Evolutionary conservation across 2,888 invertebrate genomes (phyloP).

Genomic region (Chesias legatella): DNA sequence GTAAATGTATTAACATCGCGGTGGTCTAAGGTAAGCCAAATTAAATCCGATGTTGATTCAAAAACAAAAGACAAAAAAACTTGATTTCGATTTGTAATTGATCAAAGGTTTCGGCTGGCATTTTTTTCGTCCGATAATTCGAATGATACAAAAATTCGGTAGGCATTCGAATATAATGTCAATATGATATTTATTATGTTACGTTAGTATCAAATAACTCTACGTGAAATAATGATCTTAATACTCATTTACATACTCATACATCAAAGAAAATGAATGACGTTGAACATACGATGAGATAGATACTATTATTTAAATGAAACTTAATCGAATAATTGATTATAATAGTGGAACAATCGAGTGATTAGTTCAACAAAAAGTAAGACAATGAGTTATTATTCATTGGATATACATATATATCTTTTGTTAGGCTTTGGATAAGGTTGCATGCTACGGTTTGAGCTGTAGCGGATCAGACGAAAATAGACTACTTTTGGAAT

Average conservation of each 20-base stretch:
- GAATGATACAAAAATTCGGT: conserved; percentile 26
- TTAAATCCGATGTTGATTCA: conserved; percentile 13
- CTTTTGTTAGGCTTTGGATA: conserved; percentile 60
- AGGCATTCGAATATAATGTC: conserved; percentile 33
- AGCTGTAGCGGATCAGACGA: no score
- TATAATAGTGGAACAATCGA: conserved; percentile 77
- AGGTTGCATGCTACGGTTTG: no score
- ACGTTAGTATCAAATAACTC: conserved; percentile 39
- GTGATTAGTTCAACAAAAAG: conserved; percentile 78
- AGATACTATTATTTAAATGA: conserved; percentile 66
- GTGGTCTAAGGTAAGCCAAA: conserved; percentile 44
- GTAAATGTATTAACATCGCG: conserved; percentile 65
- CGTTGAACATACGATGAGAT: conserved; percentile 59
- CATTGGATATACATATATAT: conserved; percentile 66
- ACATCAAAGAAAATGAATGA: conserved; percentile 57
- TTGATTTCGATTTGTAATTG: conserved; percentile 28
- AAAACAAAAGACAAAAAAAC: conserved; percentile 22
- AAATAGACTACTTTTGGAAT: conserved; percentile 29
- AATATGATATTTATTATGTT: conserved; percentile 42
- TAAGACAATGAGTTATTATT: conserved; percentile 79
- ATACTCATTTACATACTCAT: conserved; percentile 41
- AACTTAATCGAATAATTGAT: conserved; percentile 79
- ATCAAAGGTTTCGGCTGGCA: conserved; percentile 36
- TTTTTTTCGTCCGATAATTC: conserved; percentile 32
- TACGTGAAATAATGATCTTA: conserved; percentile 41